Evolutionary conservation across 1,140 invertebrate genomes (phyloP), one percentile per base, ranked within the genome.

Genomic region (Olivierus martensii): DNA sequence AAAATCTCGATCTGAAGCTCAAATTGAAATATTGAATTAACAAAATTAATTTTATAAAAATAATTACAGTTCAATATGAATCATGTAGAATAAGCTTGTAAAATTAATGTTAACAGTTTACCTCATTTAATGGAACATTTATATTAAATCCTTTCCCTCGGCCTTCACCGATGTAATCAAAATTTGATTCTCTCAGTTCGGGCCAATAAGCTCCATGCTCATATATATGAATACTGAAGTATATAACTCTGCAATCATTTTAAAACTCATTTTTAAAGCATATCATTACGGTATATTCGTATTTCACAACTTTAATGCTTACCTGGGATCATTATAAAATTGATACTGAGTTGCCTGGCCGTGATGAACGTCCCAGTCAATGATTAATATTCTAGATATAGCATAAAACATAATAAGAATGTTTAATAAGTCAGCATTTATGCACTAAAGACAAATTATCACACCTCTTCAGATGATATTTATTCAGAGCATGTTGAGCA

Each of bases 361-460:
- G 69, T 93, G 91, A 71, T 96, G 91, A 12, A 95, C 84, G 72
- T 99, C 95, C 82, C 89, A 96, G 70, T 99, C 95, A 1, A 99
- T 82, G 57, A 98, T 93, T 45, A 98, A 67, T 59, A 98, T 82
- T 62, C 80, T 43, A 43, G 9, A 43, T 6, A 43, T 22, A 28
- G 9, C 9, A n/a, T n/a, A n/a, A n/a, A n/a, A n/a, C n/a, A n/a
- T n/a, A n/a, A n/a, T n/a, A n/a, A n/a, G n/a, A n/a, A n/a, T n/a
- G n/a, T n/a, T n/a, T n/a, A n/a, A n/a, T n/a, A n/a, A n/a, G n/a
- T n/a, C n/a, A n/a, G n/a, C n/a, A n/a, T n/a, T n/a, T n/a, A n/a
- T n/a, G n/a, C n/a, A n/a, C n/a, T n/a, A n/a, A n/a, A n/a, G n/a
- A n/a, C n/a, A n/a, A n/a, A n/a, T n/a, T n/a, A 17, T 39, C 38